These are phyloP conservation scores for Tetheella fluctuosa DNA, from an alignment of 2,888 invertebrate species.

Conservation along the genomic window DNA sequence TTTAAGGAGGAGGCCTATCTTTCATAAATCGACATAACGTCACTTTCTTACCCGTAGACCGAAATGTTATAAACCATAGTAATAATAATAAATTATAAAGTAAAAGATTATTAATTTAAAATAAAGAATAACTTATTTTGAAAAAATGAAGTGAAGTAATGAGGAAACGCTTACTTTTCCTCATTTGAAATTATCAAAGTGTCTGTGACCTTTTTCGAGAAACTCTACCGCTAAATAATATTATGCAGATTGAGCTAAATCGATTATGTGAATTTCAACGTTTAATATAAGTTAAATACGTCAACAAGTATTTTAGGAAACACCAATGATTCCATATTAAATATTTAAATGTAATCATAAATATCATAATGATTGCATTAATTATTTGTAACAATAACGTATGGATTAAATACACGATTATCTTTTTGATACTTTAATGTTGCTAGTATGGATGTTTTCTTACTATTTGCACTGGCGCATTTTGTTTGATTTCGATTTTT, in stretches of 20 bases:
- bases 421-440: too few relatives aligned
- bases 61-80: background rate
- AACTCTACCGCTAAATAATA: background rate
- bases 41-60: background rate
- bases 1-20: conserved; percentile 13
- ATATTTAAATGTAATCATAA: background rate
- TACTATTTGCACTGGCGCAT: too few relatives aligned
- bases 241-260: background rate
- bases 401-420: too few relatives aligned
- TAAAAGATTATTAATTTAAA: background rate
- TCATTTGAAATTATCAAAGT: too few relatives aligned
- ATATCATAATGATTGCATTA: background rate
- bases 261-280: too few relatives aligned
- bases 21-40: conserved; percentile 4
- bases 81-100: background rate
- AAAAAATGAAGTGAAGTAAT: background rate
- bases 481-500: background rate
- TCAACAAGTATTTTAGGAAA: too few relatives aligned
- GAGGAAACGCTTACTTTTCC: background rate
- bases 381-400: too few relatives aligned
- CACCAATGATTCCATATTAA: background rate
- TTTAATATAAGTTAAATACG: too few relatives aligned
- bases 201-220: background rate
- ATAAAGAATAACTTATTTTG: background rate
- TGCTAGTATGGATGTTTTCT: too few relatives aligned